Base-by-base conservation (phyloP, 64 coral and sea anemone species). In the Anthopleura sola region DNA sequence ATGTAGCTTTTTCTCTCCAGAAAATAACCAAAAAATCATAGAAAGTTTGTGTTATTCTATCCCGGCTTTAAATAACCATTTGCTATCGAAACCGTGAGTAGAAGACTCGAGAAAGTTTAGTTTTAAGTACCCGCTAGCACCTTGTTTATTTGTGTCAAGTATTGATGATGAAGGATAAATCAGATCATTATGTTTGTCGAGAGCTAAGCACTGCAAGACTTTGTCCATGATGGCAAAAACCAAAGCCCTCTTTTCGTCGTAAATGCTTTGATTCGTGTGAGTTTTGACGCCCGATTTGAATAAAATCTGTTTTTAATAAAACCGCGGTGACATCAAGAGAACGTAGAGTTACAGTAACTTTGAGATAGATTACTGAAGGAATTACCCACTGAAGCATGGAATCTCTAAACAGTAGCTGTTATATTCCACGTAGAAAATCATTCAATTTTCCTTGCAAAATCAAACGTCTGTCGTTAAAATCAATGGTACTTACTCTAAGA, bases 401-500 rank as follows among this genome's bases (percentile, higher is more conserved):
- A 29, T 26, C 12, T 34, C 37, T 18, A 47, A 79, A 24, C 37
- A 0, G n/a, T 46, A 71, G 28, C 3, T 71, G 28, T 13, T 32
- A 16, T 71, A 10, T 56, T 56, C 18, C 18, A 16, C 29, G 15
- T 7, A 77, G 12, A 37, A 39, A 77, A 4, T 11, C 33, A 31
- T 29, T 37, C 0, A 18, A 77, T 62, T 26, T 62, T 62, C 6
- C n/a, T 1, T 9, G 23, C 23, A 0, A 26, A 62, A 26, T n/a
- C 8, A 6, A 26, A 26, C 11, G 23, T 10, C 58, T 24, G 5
- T 28, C n/a, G 7, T 62, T 26, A 62, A 62, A 24, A 62, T 0
- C 11, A n/a, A 31, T 2, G 29, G 31, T 48, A 83, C 82, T 83
- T 55, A 83, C 82, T 49, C 82, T 83, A 33, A 83, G 82, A 18